Conservation (phyloP, 2,113 vertebrate species). For the Mus pahari region DNA sequence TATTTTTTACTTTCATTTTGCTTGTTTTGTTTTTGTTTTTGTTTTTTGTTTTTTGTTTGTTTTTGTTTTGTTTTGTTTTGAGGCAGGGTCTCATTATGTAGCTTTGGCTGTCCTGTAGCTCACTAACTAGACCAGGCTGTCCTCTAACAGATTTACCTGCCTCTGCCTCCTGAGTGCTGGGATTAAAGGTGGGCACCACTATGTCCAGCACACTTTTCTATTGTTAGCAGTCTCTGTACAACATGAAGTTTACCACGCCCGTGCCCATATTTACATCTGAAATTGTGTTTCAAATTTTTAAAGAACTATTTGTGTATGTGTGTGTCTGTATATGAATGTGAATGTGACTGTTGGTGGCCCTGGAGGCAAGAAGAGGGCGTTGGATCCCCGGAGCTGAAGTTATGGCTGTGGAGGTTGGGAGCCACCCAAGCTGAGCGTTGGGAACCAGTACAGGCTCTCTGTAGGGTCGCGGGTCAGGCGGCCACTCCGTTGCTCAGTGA, state of each 20-base stretch:
- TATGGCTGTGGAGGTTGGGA: not conserved
- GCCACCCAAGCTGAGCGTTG: not conserved
- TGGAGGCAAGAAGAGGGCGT: not conserved
- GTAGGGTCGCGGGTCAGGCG: too few relatives aligned
- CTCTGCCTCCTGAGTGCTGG: not conserved
- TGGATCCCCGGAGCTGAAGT: not conserved
- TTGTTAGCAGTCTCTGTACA: slow-evolving; percentile 34
- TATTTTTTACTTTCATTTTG: too few relatives aligned
- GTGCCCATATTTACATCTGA: slow-evolving; percentile 1
- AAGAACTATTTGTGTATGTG: not conserved
- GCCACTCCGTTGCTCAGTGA: too few relatives aligned
- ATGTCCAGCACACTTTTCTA: not conserved
- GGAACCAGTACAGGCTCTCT: not conserved
- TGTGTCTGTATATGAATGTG: not conserved
- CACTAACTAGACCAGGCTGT: not conserved
- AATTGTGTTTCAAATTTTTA: slow-evolving; percentile 30
- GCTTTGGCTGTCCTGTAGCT: not conserved
- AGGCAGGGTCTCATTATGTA: not conserved
- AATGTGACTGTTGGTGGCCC: not conserved
- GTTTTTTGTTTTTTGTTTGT: too few relatives aligned
- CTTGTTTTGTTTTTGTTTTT: too few relatives aligned
- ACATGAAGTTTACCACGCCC: slow-evolving; percentile 46
- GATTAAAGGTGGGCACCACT: not conserved
- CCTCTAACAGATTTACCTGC: not conserved
- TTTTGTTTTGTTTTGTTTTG: too few relatives aligned